A percentile compares a stretch with the other conserved stretches of the same genome.
Conservation (phyloP, 1,140 invertebrate genomes). For the Homalodisca vitripennis region DNA sequence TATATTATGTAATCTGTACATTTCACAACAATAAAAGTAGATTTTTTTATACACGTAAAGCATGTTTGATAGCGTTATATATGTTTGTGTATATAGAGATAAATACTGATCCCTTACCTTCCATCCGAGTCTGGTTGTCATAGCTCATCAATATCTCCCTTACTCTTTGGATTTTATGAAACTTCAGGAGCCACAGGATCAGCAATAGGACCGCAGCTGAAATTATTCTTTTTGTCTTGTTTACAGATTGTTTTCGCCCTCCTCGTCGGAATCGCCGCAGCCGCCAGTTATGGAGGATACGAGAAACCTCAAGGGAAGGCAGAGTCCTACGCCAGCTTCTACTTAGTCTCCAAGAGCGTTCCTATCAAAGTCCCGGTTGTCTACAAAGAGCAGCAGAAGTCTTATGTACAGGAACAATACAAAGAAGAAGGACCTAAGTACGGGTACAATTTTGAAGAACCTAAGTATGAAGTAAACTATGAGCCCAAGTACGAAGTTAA, state of each 20-base stretch:
- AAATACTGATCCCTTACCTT: no score
- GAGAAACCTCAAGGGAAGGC: neutral
- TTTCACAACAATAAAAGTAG: no score
- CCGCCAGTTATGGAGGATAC: neutral
- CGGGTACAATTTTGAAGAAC: neutral
- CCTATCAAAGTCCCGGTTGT: conserved; percentile 3
- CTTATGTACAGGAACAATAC: neutral
- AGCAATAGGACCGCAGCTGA: no score
- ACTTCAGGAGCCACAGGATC: no score
- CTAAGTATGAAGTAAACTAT: conserved; percentile 18
- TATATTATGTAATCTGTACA: no score
- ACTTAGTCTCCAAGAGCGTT: neutral
- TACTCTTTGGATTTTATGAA: no score
- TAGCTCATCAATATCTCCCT: no score
- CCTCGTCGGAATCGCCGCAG: neutral
- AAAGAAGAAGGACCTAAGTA: neutral
- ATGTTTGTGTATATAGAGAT: no score
- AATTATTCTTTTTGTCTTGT: neutral
- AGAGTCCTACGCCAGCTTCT: neutral
- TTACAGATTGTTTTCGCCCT: neutral
- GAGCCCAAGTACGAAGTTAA: neutral
- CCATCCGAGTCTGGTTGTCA: no score
- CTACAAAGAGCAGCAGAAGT: neutral
- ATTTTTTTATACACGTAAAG: no score
- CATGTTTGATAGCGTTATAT: no score